Evolutionary conservation across 1,140 invertebrate species (phyloP), one percentile per base, ranked within the genome.

Genomic region (Pseudomyrmex sp.): DNA sequence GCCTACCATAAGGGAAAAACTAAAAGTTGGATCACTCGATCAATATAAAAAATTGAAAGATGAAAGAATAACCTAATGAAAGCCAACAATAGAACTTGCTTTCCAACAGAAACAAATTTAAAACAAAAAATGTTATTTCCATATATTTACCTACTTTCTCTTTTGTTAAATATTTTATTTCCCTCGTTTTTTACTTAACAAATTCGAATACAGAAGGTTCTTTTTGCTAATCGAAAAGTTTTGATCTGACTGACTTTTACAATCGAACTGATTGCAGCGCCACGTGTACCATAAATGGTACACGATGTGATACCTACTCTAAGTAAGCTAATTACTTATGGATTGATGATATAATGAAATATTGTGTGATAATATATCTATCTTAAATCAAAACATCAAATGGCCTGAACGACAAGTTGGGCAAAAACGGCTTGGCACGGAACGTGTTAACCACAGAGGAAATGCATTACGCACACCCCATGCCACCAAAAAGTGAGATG

Each of bases 81-180:
- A 58, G 56, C 18, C 18, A 18, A 18, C 18, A 18, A 18, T 18
- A 18, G 18, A 18, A 18, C 18, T 18, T 18, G 18, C 18, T 18
- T 18, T 18, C 18, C 18, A 18, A 18, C 18, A 18, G 18, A 18
- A 18, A 18, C 18, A 18, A 18, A 18, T 18, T 18, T 18, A 18
- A 18, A 18, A 18, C 18, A 7, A 58, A 58, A 58, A 58, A 58
- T 58, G 56, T 58, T 58, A 7, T 18, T 18, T 58, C 18, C 18
- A 1, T 18, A 58, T 58, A 58, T 58, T 18, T 58, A 58, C 8
- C 56, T 58, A 58, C 1, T 18, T 18, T n/a, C n/a, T n/a, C 18
- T 58, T 58, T 58, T 58, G 56, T 20, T 23, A 58, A 18, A 58
- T 58, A 58, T 58, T 58, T 58, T 58, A 58, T 58, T 58, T 58